Conservation (phyloP, 92 coral and sea anemone species). For the Actinernus sp. region DNA sequence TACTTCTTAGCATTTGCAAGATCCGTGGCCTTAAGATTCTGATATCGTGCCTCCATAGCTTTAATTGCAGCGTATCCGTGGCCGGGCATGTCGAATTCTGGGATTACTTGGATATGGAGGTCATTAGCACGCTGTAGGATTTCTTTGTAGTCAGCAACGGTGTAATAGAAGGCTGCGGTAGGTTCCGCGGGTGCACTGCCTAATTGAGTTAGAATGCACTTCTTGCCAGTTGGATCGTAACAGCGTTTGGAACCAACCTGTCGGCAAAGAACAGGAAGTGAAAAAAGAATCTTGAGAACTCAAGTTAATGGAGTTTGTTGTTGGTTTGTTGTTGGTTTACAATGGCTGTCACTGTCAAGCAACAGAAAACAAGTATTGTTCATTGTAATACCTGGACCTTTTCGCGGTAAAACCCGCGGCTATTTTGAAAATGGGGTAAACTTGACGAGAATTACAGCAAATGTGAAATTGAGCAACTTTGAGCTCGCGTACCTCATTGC, state of each 20-base stretch:
- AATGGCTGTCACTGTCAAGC: too few relatives aligned
- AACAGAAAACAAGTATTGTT: too few relatives aligned
- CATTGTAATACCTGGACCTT: too few relatives aligned
- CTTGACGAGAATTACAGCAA: too few relatives aligned
- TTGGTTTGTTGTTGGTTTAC: neutral
- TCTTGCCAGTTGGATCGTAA: constrained; percentile 62
- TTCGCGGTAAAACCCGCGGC: too few relatives aligned
- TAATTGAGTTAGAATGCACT: constrained; percentile 73
- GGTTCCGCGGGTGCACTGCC: constrained; percentile 82
- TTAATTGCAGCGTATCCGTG: constrained; percentile 83
- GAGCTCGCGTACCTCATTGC: too few relatives aligned
- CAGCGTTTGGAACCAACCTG: constrained; percentile 93
- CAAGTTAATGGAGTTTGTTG: too few relatives aligned
- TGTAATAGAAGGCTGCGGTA: constrained; percentile 67
- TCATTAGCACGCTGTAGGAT: constrained; percentile 79
- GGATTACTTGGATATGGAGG: constrained; percentile 88
- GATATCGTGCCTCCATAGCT: constrained; percentile 75
- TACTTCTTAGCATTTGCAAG: constrained; percentile 47
- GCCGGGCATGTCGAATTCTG: constrained; percentile 99
- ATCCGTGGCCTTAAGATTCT: constrained; percentile 33
- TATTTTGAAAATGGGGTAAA: too few relatives aligned
- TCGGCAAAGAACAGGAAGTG: neutral
- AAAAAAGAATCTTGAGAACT: too few relatives aligned
- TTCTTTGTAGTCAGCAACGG: constrained; percentile 76
- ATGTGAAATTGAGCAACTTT: too few relatives aligned